These are phyloP conservation scores for Spatulosminthurus flaviceps DNA, from an alignment of 2,888 invertebrate genomes.

Conservation along the genomic window DNA sequence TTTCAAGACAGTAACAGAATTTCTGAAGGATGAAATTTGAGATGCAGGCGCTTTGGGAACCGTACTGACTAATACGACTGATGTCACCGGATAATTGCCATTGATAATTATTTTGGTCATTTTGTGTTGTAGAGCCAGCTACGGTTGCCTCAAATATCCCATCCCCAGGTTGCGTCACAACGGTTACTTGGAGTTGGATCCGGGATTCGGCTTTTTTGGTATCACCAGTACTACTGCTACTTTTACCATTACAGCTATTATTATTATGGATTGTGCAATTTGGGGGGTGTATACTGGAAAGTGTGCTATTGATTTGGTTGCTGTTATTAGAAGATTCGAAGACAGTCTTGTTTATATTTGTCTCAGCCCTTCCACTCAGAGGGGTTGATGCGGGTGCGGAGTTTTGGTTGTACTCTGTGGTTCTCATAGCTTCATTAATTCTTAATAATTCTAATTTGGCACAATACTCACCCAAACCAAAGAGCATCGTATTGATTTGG, in stretches of 20 bases:
- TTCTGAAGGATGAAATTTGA: constrained; percentile 27
- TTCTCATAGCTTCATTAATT: constrained; percentile 13
- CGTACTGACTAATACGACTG: constrained; percentile 24
- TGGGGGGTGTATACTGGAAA: not conserved
- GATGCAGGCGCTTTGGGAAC: constrained; percentile 24
- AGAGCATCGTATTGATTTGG: constrained; percentile 15
- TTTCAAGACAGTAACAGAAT: constrained; percentile 25
- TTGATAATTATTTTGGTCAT: not conserved
- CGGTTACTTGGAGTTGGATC: constrained; percentile 26
- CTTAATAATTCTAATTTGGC: constrained; percentile 31
- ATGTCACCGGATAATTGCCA: constrained; percentile 29
- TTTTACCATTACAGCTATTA: not conserved
- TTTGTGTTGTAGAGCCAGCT: not conserved
- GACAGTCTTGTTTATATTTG: constrained; percentile 10
- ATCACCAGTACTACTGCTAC: not conserved
- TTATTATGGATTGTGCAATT: not conserved
- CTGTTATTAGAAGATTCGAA: too few species aligned
- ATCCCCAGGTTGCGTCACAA: constrained; percentile 24
- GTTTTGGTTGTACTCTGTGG: not conserved
- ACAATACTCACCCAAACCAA: not conserved
- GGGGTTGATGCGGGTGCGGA: not conserved
- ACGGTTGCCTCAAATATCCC: constrained; percentile 34
- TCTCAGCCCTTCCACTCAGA: not conserved
- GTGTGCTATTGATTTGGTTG: too few species aligned
- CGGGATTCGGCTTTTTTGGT: not conserved